Base-by-base conservation (phyloP, 2,888 invertebrate genomes). In the Geophilus truncorum region DNA sequence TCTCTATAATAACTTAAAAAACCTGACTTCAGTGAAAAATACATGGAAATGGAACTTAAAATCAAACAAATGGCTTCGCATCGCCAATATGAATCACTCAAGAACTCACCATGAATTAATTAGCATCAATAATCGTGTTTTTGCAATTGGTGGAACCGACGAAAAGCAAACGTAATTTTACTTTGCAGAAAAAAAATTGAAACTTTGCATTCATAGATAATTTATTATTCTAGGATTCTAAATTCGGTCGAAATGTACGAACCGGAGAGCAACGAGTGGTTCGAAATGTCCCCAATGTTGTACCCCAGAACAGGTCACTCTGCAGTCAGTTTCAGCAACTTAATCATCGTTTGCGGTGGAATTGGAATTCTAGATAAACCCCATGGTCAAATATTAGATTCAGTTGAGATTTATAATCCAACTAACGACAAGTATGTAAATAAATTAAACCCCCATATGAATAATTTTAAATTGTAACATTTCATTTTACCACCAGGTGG, bases 221-320 rank as follows among this genome's bases (percentile, higher is more conserved):
- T 36, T 40, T 36, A n/a, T 80, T 81, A 76, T n/a, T n/a, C n/a
- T 84, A 91, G 91, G 82, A 90, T 91, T 5, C 87, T 91, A 51
- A 88, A 88, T n/a, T 90, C 90, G 4, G 91, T 91, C 57, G 92
- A 92, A 85, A 89, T 87, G 82, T 92, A 90, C 83, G 90, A 91
- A 84, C 90, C 91, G 0, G 9, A 28, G 10, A 87, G 88, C 0
- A 89, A 90, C 0, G 86, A 87, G 0, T 92, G 92, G 92, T 87
- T 87, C 77, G 89, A 90, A 84, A 89, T 91, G 82, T 87, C 90
- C 1, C 86, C 91, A 0, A 89, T 92, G 90, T 86, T 87, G 28
- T 87, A 88, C 12, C 89, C 91, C 0, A 88, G 92, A 70, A 90
- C 91, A 88, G 92, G 92, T 1, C 88, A 90, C 30, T 91, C 91